Evolutionary conservation across 2,888 invertebrate species (phyloP).

Genomic region (Ferdinandea cuprea): DNA sequence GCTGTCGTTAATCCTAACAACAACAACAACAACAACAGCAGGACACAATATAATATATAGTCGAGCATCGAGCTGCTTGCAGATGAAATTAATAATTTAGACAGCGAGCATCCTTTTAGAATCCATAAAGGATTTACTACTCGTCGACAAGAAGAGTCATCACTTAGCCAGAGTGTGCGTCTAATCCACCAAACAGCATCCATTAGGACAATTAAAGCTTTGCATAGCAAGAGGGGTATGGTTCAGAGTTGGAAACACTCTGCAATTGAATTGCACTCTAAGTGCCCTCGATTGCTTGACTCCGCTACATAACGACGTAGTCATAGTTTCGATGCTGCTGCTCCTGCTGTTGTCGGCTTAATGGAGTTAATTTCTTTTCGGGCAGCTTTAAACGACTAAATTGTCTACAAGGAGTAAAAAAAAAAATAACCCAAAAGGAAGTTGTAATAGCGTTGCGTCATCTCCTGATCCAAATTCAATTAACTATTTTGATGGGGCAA

Average conservation of each 20-base stretch:
- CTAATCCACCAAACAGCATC: conserved; percentile 60
- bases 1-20: conserved; percentile 1
- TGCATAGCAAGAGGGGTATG: neutral
- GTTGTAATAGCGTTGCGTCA: conserved; percentile 57
- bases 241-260: neutral
- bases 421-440: conserved; percentile 49
- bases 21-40: conserved; percentile 18
- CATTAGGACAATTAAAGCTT: conserved; percentile 57
- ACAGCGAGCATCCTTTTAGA: conserved; percentile 50
- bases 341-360: conserved; percentile 32
- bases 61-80: neutral
- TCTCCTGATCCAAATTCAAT: conserved; percentile 70
- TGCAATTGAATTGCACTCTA: conserved; percentile 53
- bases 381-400: conserved; percentile 32
- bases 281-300: conserved; percentile 53
- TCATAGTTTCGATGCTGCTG: neutral
- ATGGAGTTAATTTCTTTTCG: conserved; percentile 70
- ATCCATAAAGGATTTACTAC: conserved; percentile 18
- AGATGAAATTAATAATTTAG: conserved; percentile 63
- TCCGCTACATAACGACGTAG: conserved; percentile 8
- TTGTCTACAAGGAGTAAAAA: conserved; percentile 34
- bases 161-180: conserved; percentile 58
- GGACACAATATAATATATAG: neutral
- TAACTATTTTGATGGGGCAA: conserved; percentile 62
- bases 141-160: conserved; percentile 36